Evolutionary conservation across 1,140 invertebrate genomes (phyloP), one percentile per base, ranked within the genome.

Genomic region (Calycopis cecrops): DNA sequence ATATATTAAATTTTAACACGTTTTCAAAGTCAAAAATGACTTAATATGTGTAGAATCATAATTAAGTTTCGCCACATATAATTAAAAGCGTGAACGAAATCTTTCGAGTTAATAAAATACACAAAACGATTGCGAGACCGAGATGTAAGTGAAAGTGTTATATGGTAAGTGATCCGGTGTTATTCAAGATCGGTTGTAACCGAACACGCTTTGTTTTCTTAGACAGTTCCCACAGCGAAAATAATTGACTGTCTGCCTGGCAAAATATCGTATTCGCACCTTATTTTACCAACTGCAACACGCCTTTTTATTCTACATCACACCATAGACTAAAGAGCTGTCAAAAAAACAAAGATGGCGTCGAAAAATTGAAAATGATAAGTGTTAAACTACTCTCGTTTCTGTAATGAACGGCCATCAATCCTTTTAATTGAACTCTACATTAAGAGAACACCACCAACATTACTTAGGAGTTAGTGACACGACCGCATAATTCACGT

Each of bases 151-250:
- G 72, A 76, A 67, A 68, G 69, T 60, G 55, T 57, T 52, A 53
- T 55, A 59, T 79, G 62, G 81, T 82, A 80, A 60, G 67, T 62
- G 63, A 65, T 65, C 60, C 64, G 59, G 62, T 28, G 21, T 6
- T 70, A 71, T 71, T 60, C 73, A 70, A 75, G 70, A 74, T 73
- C 74, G 74, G 73, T 74, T 81, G 78, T 75, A 83, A 85, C 81
- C 66, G 57, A 79, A 81, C 75, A 74, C 77, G 69, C 76, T 82
- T 84, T 82, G 80, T 85, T 78, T 83, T 79, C 73, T 71, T 69
- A 74, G 82, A 82, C 82, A 79, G 76, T 85, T 85, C 79, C 79
- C 82, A 85, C 79, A 74, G 78, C 61, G 71, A 74, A 76, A 71
- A 79, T 85, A 85, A 85, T 85, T 79, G 79, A 73, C 63, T 82